Percentiles rank a stretch among this genome's conserved stretches.
Evolutionary conservation across 2,113 vertebrate genomes (phyloP).

Genomic region (Pelodiscus sinensis): DNA sequence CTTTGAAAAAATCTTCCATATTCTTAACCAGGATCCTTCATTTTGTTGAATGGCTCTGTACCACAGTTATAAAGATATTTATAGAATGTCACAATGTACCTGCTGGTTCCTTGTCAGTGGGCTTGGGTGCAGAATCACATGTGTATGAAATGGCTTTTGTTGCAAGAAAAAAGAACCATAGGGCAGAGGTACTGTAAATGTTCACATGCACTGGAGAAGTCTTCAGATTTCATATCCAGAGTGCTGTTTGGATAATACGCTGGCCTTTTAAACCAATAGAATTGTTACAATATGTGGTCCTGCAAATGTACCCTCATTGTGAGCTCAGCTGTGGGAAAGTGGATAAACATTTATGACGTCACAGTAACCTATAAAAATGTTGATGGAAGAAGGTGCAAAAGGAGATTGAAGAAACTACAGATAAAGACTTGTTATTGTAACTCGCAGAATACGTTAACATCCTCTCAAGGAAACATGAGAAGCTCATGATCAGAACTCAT

Average conservation of each 20-base stretch:
- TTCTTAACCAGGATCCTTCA: neutral
- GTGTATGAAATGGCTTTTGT: neutral
- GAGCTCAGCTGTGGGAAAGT: neutral
- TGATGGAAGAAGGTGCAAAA: neutral
- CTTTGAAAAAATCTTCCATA: neutral
- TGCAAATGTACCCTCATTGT: neutral
- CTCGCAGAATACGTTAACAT: neutral
- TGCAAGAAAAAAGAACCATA: neutral
- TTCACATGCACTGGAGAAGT: neutral
- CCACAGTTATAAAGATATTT: neutral
- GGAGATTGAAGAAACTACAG: neutral
- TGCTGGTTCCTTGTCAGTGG: neutral
- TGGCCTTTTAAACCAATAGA: neutral
- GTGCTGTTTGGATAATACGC: neutral
- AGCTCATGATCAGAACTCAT: neutral
- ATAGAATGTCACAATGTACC: neutral
- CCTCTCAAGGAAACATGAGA: neutral
- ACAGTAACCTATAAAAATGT: neutral
- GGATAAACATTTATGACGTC: neutral
- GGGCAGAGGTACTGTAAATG: neutral
- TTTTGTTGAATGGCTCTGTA: neutral
- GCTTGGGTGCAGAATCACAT: neutral
- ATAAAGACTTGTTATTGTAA: neutral
- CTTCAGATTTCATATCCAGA: neutral
- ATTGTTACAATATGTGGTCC: neutral